Evolutionary conservation across 2,797 vertebrate genomes (phyloP).

Genomic region (Orientallactaga sibirica): DNA sequence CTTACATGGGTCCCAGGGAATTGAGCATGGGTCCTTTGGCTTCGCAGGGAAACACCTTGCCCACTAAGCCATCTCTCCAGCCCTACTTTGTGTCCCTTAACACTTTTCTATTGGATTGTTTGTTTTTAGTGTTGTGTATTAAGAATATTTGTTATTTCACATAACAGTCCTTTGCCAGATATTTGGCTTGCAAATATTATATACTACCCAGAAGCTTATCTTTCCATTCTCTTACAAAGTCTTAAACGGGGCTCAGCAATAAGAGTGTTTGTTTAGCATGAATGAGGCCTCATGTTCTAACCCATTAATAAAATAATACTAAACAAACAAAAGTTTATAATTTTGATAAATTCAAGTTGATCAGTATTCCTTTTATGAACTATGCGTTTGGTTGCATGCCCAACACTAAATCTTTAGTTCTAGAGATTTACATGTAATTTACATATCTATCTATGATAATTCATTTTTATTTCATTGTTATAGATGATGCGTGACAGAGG

Average conservation of each 20-base stretch:
- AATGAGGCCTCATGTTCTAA: not conserved
- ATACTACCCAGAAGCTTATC: not conserved
- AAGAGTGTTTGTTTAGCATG: not conserved
- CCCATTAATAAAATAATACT: not conserved
- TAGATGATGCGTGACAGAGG: not conserved
- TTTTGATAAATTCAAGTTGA: not conserved
- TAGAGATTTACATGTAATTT: not conserved
- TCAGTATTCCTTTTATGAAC: not conserved
- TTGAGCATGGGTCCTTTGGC: too few relatives aligned
- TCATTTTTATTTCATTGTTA: not conserved
- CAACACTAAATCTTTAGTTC: not conserved
- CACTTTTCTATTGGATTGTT: not conserved
- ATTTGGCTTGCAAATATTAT: not conserved
- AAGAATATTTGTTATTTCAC: not conserved
- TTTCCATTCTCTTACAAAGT: not conserved
- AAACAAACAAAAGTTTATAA: not conserved
- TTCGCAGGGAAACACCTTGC: too few relatives aligned
- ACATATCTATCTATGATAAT: not conserved
- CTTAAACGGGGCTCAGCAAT: not conserved
- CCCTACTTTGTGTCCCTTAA: not conserved
- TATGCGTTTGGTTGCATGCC: not conserved
- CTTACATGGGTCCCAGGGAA: too few relatives aligned
- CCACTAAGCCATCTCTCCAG: too few relatives aligned
- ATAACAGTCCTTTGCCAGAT: not conserved
- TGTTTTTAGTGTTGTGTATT: not conserved